These are phyloP conservation scores for Todus mexicanus DNA, from an alignment of 2,797 vertebrate species.

Conservation along the genomic window DNA sequence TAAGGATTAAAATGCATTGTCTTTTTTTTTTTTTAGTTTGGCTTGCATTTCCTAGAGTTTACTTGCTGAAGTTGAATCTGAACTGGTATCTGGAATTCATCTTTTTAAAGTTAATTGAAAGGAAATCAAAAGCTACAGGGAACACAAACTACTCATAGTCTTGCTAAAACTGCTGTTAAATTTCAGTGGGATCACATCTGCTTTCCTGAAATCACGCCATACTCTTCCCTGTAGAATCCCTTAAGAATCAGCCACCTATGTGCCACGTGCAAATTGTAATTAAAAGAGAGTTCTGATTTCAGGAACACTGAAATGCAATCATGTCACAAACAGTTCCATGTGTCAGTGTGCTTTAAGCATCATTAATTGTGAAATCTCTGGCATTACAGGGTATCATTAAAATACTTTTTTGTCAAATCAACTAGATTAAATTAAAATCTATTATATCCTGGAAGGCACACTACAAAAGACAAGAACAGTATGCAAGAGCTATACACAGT, in stretches of 20 bases:
- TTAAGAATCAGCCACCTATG: neutral
- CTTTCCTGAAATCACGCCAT: neutral
- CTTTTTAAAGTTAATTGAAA: slow-evolving; percentile 8
- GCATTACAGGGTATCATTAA: neutral
- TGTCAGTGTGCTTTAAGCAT: neutral
- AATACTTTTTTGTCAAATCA: neutral
- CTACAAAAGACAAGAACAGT: neutral
- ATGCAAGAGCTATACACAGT: neutral
- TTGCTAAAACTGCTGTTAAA: neutral
- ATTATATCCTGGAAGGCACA: neutral
- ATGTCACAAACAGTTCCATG: neutral
- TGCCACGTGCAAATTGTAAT: neutral
- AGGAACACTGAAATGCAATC: neutral
- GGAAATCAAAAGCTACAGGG: neutral
- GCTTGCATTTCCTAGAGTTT: no score
- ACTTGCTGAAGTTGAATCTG: neutral
- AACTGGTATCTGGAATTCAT: neutral
- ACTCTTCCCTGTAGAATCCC: neutral
- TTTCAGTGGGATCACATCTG: neutral
- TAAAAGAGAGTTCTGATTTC: neutral
- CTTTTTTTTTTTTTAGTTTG: no score
- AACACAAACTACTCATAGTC: neutral
- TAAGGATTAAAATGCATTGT: neutral
- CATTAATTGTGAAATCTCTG: neutral
- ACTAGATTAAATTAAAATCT: slow-evolving; percentile 2